A percentile compares a stretch with the other conserved stretches of the same genome.
phyloP scores from a whole-genome alignment of 2,888 invertebrate genomes.

The Sarcophaga rosellei region DNA sequence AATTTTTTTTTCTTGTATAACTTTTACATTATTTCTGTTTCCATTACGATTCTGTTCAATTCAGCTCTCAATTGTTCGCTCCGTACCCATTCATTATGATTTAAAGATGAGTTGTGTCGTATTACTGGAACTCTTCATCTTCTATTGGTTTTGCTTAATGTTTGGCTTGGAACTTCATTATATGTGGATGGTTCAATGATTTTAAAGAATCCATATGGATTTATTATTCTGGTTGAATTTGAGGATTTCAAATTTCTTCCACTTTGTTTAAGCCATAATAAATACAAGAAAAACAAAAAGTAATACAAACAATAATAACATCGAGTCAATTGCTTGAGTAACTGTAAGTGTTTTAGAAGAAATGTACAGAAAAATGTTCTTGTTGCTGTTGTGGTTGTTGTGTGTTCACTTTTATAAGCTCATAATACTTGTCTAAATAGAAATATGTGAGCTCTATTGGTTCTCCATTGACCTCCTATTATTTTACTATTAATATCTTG shows the following conservation, averaged over 20 bases:
- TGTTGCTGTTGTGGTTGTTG: neutral
- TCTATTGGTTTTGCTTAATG: too few species aligned
- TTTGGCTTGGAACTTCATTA: too few species aligned
- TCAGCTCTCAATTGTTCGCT: too few species aligned
- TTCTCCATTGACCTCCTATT: conserved; percentile 28
- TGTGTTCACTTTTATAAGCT: neutral
- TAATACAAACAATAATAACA: neutral
- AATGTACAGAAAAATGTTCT: neutral
- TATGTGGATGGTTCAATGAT: neutral
- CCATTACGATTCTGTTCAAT: neutral
- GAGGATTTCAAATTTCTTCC: too few species aligned
- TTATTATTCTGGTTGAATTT: too few species aligned
- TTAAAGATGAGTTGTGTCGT: too few species aligned
- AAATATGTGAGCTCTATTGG: conserved; percentile 21
- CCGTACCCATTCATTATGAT: too few species aligned
- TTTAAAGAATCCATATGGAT: too few species aligned
- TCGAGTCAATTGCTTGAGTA: conserved; percentile 55
- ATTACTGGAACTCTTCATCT: too few species aligned
- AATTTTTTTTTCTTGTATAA: conserved; percentile 25
- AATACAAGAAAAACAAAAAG: too few species aligned
- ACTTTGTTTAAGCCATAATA: too few species aligned
- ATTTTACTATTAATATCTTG: conserved; percentile 18
- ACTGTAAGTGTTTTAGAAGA: conserved; percentile 16
- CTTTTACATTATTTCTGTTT: too few species aligned
- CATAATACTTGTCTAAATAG: conserved; percentile 37